Evolutionary conservation across 2,113 vertebrate genomes (phyloP).

Genomic region (Ageneiosus marmoratus): DNA sequence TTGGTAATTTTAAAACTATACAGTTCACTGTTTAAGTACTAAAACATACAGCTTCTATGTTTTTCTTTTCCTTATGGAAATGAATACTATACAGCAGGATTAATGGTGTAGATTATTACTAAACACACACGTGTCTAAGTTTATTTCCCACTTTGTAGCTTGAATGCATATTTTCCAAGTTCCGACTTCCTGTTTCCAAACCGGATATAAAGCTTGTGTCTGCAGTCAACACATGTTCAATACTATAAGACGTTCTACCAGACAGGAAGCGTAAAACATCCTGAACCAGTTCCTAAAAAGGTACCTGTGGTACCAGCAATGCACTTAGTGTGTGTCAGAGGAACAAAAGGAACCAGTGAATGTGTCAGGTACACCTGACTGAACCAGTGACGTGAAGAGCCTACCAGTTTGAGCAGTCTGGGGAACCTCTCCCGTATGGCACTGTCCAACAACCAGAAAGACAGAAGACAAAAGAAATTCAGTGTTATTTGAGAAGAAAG

Average conservation of each 20-base stretch:
- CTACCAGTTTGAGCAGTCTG: slow-evolving; percentile 77
- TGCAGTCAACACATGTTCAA: neutral
- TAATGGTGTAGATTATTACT: too few species aligned
- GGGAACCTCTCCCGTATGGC: slow-evolving; percentile 75
- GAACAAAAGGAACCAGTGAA: too few species aligned
- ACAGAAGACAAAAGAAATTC: slow-evolving; percentile 48
- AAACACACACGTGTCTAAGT: too few species aligned
- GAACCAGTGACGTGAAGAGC: slow-evolving; percentile 39
- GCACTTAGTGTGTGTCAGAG: neutral
- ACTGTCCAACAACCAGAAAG: slow-evolving; percentile 69
- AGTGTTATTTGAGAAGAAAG: neutral
- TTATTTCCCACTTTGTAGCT: too few species aligned
- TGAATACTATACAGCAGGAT: too few species aligned
- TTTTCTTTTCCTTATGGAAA: too few species aligned
- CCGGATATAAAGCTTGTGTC: neutral
- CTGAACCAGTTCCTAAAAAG: neutral
- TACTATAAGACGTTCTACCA: neutral
- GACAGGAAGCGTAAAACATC: neutral
- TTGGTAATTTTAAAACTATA: too few species aligned
- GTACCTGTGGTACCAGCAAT: neutral
- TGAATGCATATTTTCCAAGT: too few species aligned
- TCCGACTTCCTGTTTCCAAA: too few species aligned
- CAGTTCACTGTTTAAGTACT: too few species aligned
- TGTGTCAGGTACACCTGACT: neutral
- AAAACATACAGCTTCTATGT: too few species aligned